These are phyloP conservation scores for Lysandra coridon DNA, from an alignment of 2,888 invertebrate species.

Conservation along the genomic window DNA sequence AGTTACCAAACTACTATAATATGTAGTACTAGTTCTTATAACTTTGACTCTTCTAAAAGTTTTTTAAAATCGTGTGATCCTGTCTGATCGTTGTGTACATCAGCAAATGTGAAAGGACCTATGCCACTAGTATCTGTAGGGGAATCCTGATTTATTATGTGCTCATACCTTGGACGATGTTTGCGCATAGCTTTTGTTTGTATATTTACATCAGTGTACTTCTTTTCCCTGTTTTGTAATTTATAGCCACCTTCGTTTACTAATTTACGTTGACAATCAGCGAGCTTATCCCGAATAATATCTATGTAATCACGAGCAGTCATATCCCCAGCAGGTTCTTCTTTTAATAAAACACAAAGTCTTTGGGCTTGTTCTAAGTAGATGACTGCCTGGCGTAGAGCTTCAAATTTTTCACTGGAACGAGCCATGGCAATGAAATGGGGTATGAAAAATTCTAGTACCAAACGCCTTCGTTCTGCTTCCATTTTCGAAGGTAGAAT, in stretches of 20 bases:
- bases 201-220: constrained; percentile 49
- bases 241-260: constrained; percentile 66
- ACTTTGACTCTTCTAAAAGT: constrained; percentile 66
- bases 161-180: constrained; percentile 59
- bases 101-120: constrained; percentile 64
- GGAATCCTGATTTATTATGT: constrained; percentile 61
- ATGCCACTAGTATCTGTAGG: constrained; percentile 56
- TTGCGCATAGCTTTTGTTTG: constrained; percentile 51
- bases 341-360: constrained; percentile 81
- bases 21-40: constrained; percentile 46
- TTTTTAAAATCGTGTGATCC: constrained; percentile 48
- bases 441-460: constrained; percentile 85
- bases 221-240: constrained; percentile 63
- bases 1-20: background rate
- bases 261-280: constrained; percentile 68
- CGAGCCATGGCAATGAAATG: constrained; percentile 87
- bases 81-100: constrained; percentile 58
- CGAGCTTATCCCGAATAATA: constrained; percentile 77
- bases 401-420: constrained; percentile 82
- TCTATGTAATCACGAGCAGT: constrained; percentile 78
- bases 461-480: constrained; percentile 79
- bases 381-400: constrained; percentile 81
- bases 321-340: constrained; percentile 77
- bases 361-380: constrained; percentile 87
- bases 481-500: constrained; percentile 76